Evolutionary conservation across 1,140 invertebrate genomes (phyloP).

Genomic region (Episyrphus balteatus): DNA sequence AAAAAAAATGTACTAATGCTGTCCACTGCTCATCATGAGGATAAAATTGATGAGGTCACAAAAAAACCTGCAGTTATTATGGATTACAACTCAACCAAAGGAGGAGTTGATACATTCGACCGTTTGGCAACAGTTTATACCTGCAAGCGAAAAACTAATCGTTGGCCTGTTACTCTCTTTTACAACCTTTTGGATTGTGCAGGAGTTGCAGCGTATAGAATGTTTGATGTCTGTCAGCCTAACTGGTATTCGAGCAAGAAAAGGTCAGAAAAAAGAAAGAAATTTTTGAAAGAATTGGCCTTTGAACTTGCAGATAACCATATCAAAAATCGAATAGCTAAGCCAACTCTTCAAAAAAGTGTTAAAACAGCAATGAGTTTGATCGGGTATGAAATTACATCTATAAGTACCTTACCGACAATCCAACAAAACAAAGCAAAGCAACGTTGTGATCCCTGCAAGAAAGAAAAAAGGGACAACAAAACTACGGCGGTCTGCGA

Average conservation of each 20-base stretch:
- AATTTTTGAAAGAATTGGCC: neutral
- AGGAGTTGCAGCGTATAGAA: neutral
- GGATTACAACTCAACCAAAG: slow-evolving; percentile 13
- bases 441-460: neutral
- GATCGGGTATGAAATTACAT: neutral
- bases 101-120: slow-evolving; percentile 12
- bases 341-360: neutral
- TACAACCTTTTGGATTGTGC: slow-evolving; percentile 8
- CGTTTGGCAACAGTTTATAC: slow-evolving; percentile 8
- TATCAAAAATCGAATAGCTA: neutral
- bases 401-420: neutral
- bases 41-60: slow-evolving; percentile 3
- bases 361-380: neutral
- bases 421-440: neutral
- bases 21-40: slow-evolving; percentile 6
- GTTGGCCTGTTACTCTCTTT: slow-evolving; percentile 13
- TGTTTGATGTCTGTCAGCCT: neutral
- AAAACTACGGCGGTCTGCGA: neutral
- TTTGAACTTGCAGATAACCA: neutral
- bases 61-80: slow-evolving; percentile 12
- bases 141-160: slow-evolving; percentile 9
- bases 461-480: neutral
- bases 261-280: neutral
- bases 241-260: neutral
- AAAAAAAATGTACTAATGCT: slow-evolving; percentile 7